These are phyloP conservation scores for Panulirus ornatus DNA, from an alignment of 1,140 invertebrate species.

Conservation along the genomic window DNA sequence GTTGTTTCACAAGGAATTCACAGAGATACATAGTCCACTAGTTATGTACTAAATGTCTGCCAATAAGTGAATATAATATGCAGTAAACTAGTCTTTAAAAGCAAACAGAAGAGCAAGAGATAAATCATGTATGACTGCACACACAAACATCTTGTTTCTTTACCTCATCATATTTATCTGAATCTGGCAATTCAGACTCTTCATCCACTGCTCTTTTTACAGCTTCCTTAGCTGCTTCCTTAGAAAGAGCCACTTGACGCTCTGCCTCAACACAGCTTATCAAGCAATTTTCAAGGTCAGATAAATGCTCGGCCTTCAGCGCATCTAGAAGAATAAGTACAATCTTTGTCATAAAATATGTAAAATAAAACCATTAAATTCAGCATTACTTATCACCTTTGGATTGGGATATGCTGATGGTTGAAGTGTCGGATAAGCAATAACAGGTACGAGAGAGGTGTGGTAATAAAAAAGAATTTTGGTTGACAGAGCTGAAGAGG, in stretches of 20 bases:
- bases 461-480: too few relatives aligned
- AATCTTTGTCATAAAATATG: background rate
- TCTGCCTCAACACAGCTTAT: background rate
- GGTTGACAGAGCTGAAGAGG: too few relatives aligned
- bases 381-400: background rate
- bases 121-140: too few relatives aligned
- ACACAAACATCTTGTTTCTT: too few relatives aligned
- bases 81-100: too few relatives aligned
- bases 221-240: constrained; percentile 20
- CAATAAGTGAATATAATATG: too few relatives aligned
- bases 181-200: background rate
- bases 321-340: background rate
- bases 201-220: background rate
- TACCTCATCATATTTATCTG: constrained; percentile 13
- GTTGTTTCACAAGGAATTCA: too few relatives aligned
- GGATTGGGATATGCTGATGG: too few relatives aligned
- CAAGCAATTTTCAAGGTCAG: constrained; percentile 12
- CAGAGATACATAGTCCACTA: too few relatives aligned
- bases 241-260: background rate
- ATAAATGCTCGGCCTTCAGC: background rate
- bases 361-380: background rate
- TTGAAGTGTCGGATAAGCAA: background rate
- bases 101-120: too few relatives aligned
- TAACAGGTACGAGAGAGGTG: too few relatives aligned
- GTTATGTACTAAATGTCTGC: too few relatives aligned